phyloP scores from a whole-genome alignment of 2,888 invertebrate species.

The Tachina fera region DNA sequence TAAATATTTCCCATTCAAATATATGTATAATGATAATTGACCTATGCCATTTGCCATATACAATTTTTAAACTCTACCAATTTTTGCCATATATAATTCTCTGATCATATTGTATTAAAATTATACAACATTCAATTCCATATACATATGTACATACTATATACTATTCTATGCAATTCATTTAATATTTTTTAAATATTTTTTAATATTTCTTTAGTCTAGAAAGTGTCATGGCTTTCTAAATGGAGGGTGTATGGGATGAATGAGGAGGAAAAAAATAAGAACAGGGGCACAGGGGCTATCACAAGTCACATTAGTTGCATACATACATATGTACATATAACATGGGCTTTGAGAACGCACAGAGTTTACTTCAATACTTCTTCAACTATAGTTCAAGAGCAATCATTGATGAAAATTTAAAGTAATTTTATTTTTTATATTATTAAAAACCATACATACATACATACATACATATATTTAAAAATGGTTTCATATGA shows the following conservation, averaged over 20 bases:
- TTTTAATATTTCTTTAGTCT: slow-evolving; percentile 64
- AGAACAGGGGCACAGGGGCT: slow-evolving; percentile 23
- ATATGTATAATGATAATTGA: slow-evolving; percentile 10
- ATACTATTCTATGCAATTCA: slow-evolving; percentile 26
- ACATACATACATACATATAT: slow-evolving; percentile 26
- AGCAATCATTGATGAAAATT: slow-evolving; percentile 53
- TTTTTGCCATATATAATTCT: slow-evolving; percentile 5
- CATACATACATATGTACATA: background rate
- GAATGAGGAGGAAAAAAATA: background rate
- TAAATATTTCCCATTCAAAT: slow-evolving; percentile 2
- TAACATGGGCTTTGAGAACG: slow-evolving; percentile 17
- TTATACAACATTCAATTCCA: slow-evolving; percentile 21
- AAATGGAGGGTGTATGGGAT: slow-evolving; percentile 4
- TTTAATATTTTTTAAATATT: slow-evolving; percentile 39
- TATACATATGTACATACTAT: slow-evolving; percentile 20
- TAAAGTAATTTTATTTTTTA: slow-evolving; percentile 48
- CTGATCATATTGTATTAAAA: slow-evolving; percentile 30
- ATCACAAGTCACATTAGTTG: slow-evolving; percentile 23
- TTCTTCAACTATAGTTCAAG: slow-evolving; percentile 40
- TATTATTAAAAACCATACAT: slow-evolving; percentile 13
- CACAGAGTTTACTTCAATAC: slow-evolving; percentile 19
- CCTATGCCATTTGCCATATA: slow-evolving; percentile 21
- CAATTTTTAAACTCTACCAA: no score
- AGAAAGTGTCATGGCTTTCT: slow-evolving; percentile 58
- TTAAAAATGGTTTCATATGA: slow-evolving; percentile 67